Base-by-base conservation (phyloP, 2,113 vertebrate species). In the Pollachius pollachius region DNA sequence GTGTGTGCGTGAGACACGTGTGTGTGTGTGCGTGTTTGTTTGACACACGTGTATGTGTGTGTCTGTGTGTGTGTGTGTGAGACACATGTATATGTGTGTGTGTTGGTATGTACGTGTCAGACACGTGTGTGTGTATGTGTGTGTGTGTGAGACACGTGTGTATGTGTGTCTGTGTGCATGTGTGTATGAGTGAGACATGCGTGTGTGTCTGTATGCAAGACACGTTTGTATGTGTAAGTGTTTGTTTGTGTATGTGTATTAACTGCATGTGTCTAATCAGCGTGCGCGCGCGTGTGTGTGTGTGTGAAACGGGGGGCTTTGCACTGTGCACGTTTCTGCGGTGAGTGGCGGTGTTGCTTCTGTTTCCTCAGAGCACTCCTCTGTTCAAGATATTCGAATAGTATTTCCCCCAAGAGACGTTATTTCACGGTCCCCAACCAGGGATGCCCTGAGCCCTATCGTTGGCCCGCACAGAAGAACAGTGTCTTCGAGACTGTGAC, bases 371-470 rank as follows among this genome's bases (percentile, higher is more conserved):
- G 65, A 34, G 30, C 62, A 67, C 71, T 61, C 69, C 83, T 72
- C 77, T 3, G 75, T 66, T 69, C 54, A 87, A 88, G 84, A 82
- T 83, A 88, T 79, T 76, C 54, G 23, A 56, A 56, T n/a, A 83
- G 81, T 86, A 81, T 87, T 82, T 86, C 88, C 86, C 84, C 71
- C 70, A 60, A 69, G 70, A 59, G n/a, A 18, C 7, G 13, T 18
- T 59, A 71, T 18, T 76, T 73, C 75, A 80, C 79, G 1, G 63
- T 71, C 77, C 76, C 72, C 74, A 67, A 76, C 78, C 76, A 71
- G 76, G 64, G 81, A 81, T 63, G 81, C 79, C 83, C 81, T 82
- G 74, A 81, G 57, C 66, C 76, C 48, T 15, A 58, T 27, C 27
- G 56, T 60, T 77, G 4, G 30, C 4, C 4, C 4, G 6, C 30